A percentile compares a stretch with the other conserved stretches of the same genome.
These are phyloP conservation scores for Ormyrus rosae DNA, from an alignment of 2,888 invertebrate species.

Conservation along the genomic window DNA sequence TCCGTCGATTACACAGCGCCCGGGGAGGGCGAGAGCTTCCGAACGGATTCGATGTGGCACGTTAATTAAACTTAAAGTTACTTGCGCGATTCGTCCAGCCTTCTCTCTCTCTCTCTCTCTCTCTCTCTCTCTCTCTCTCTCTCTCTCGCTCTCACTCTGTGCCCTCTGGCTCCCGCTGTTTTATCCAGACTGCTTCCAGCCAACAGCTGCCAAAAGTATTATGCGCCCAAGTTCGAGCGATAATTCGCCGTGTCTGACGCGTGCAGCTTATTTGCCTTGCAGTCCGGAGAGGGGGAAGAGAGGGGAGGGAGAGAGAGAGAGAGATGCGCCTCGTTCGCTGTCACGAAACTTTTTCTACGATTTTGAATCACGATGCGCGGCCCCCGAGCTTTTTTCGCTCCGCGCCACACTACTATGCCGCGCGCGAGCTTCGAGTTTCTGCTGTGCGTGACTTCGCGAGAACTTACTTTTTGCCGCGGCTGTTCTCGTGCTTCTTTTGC, in stretches of 20 bases:
- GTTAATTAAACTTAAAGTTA: slow-evolving; percentile 73
- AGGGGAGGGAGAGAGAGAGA: neutral
- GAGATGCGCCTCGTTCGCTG: neutral
- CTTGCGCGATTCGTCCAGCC: slow-evolving; percentile 61
- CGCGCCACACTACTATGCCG: too few species aligned
- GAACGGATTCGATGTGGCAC: slow-evolving; percentile 68
- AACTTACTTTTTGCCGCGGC: too few species aligned
- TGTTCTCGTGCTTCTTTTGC: too few species aligned
- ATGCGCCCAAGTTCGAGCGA: slow-evolving; percentile 57
- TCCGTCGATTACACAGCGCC: slow-evolving; percentile 26
- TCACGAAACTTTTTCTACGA: too few species aligned
- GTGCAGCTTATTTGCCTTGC: slow-evolving; percentile 3
- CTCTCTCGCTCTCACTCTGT: neutral
- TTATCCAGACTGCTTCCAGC: neutral
- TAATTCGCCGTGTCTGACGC: neutral
- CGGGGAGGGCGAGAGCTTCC: slow-evolving; percentile 34
- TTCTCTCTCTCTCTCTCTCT: too few species aligned
- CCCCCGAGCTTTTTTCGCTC: too few species aligned
- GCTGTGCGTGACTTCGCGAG: too few species aligned
- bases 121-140: too few species aligned
- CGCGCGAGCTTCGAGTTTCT: too few species aligned
- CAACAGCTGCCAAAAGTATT: slow-evolving; percentile 70
- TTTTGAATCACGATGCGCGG: too few species aligned
- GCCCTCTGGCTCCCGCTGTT: neutral
- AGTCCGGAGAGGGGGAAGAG: slow-evolving; percentile 18